Percentiles rank a stretch among this genome's conserved stretches.
Conservation (phyloP, 2,113 vertebrate genomes). For the Menura novaehollandiae region DNA sequence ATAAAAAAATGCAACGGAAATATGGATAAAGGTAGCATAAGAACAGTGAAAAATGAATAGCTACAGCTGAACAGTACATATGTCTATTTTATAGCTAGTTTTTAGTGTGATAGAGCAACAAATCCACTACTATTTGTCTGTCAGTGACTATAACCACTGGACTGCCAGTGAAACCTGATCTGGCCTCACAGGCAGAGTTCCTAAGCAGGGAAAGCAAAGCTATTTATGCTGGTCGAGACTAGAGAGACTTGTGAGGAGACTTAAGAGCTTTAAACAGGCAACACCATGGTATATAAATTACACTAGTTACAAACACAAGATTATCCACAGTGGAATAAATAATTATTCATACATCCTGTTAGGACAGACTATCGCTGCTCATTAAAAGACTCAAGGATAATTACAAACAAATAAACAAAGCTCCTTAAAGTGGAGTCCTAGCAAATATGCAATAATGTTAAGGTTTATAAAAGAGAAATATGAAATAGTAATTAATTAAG, state of each 20-base stretch:
- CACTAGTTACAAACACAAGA: constrained; percentile 35
- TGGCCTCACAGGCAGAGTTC: background rate
- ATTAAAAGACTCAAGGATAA: constrained; percentile 8
- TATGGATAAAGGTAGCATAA: background rate
- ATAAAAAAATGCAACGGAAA: background rate
- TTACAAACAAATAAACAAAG: background rate
- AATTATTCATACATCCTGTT: constrained; percentile 56
- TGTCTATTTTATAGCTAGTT: background rate
- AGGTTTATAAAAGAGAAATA: background rate
- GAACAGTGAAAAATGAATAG: background rate
- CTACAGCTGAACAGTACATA: background rate
- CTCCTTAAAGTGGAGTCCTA: background rate
- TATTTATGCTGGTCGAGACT: background rate
- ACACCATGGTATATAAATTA: constrained; percentile 22
- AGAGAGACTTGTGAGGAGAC: constrained; percentile 14
- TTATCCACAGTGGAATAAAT: constrained; percentile 48
- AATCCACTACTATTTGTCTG: background rate
- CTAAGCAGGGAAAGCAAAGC: background rate
- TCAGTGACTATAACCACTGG: background rate
- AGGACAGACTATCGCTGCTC: constrained; percentile 32
- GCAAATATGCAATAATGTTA: background rate
- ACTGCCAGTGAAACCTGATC: background rate
- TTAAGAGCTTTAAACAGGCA: constrained; percentile 43
- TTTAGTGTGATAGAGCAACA: background rate
- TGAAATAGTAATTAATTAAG: background rate